phyloP scores from a whole-genome alignment of 2,113 vertebrate species.

The Nasalis larvatus region DNA sequence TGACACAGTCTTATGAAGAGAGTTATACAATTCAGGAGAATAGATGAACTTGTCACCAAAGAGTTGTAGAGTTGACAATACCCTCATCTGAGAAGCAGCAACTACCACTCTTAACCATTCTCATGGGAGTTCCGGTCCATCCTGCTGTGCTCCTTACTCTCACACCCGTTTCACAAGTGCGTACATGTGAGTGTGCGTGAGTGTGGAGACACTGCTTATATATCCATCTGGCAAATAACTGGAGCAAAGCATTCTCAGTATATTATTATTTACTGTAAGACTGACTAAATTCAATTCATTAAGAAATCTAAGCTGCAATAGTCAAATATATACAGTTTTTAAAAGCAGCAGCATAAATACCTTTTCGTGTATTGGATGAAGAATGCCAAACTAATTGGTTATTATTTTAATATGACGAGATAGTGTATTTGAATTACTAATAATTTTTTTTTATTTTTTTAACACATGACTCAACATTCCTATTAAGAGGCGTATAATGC shows the following conservation, averaged over 20 bases:
- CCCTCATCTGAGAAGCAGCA: background rate
- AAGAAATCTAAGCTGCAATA: background rate
- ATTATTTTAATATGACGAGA: background rate
- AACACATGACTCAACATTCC: background rate
- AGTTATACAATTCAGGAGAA: background rate
- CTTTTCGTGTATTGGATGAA: background rate
- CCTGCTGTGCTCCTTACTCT: background rate
- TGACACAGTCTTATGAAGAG: background rate
- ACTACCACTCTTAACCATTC: background rate
- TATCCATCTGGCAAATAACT: background rate
- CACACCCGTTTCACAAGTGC: background rate
- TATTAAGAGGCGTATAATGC: background rate
- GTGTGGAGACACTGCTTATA: background rate
- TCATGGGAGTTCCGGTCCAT: background rate
- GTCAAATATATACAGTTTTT: background rate
- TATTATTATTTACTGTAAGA: background rate
- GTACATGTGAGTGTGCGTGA: background rate
- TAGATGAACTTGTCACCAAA: background rate
- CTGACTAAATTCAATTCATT: background rate
- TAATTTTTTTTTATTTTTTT: background rate
- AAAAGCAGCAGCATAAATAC: background rate
- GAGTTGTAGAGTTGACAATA: background rate
- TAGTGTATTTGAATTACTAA: background rate
- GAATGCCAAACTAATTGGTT: background rate
- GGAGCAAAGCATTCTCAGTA: background rate